These are phyloP conservation scores for Mobula birostris DNA, from an alignment of 2,113 vertebrate species.

Conservation along the genomic window DNA sequence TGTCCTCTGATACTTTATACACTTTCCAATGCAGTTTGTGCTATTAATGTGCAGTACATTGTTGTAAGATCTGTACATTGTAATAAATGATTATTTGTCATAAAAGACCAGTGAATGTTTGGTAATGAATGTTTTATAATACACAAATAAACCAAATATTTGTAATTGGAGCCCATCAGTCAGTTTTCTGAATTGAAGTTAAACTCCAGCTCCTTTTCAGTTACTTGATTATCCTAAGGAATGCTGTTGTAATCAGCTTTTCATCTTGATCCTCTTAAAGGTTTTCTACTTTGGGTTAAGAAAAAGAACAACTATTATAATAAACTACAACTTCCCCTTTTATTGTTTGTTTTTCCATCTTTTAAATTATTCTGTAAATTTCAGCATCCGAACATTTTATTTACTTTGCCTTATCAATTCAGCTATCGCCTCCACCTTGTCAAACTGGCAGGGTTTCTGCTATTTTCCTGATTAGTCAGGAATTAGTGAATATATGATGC, in stretches of 20 bases:
- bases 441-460: not conserved
- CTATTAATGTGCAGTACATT: conserved; percentile 21
- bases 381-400: not conserved
- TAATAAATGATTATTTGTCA: conserved; percentile 36
- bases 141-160: conserved; percentile 25
- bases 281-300: not conserved
- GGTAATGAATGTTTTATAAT: conserved; percentile 30
- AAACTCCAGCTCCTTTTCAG: not conserved
- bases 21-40: conserved; percentile 35
- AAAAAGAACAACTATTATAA: not conserved
- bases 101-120: conserved; percentile 37
- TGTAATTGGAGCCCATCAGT: conserved; percentile 24
- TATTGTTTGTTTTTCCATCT: not conserved
- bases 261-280: not conserved
- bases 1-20: conserved; percentile 33
- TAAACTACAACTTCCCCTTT: not conserved
- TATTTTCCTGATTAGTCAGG: not conserved
- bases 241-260: not conserved
- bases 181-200: conserved; percentile 17
- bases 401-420: not conserved
- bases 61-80: conserved; percentile 29
- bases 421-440: not conserved
- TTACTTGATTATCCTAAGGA: conserved; percentile 8
- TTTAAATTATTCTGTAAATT: not conserved
- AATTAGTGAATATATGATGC: too few relatives aligned